Conservation (phyloP, 2,888 invertebrate genomes). For the Adela reaumurella region DNA sequence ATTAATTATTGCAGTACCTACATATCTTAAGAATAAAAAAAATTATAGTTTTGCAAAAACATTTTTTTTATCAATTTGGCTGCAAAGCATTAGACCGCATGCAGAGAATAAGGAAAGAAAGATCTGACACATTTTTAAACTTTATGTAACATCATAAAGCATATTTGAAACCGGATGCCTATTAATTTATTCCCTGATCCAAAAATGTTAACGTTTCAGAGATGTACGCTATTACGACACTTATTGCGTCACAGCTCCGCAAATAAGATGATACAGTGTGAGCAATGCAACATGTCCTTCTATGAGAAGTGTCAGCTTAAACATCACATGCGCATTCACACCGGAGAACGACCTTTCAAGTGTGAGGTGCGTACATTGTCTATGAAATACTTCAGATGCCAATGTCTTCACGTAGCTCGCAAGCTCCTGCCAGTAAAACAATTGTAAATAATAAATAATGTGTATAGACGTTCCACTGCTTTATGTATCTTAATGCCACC, state of each 20-base stretch:
- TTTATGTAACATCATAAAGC: not conserved
- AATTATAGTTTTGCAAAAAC: no score
- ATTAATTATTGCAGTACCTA: no score
- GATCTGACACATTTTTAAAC: not conserved
- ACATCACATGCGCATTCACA: slow-evolving; percentile 33
- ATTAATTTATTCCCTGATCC: not conserved
- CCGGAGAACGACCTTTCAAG: slow-evolving; percentile 32
- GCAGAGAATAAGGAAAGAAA: no score
- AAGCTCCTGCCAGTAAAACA: no score
- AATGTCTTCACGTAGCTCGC: no score
- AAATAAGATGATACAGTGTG: slow-evolving; percentile 23
- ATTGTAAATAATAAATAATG: no score
- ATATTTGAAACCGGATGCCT: not conserved
- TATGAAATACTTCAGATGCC: not conserved
- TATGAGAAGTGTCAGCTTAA: slow-evolving; percentile 16
- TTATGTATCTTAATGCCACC: slow-evolving; percentile 1
- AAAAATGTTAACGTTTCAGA: slow-evolving; percentile 16
- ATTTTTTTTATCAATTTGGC: no score
- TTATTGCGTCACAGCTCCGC: slow-evolving; percentile 22
- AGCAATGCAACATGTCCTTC: slow-evolving; percentile 29
- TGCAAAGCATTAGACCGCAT: no score
- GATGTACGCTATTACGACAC: slow-evolving; percentile 19
- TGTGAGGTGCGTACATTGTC: slow-evolving; percentile 31
- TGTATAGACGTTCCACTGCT: not conserved
- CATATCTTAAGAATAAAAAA: no score